Evolutionary conservation across 2,113 vertebrate genomes (phyloP), one percentile per base, ranked within the genome.

Genomic region (Gnathonemus echidnorhynchus): DNA sequence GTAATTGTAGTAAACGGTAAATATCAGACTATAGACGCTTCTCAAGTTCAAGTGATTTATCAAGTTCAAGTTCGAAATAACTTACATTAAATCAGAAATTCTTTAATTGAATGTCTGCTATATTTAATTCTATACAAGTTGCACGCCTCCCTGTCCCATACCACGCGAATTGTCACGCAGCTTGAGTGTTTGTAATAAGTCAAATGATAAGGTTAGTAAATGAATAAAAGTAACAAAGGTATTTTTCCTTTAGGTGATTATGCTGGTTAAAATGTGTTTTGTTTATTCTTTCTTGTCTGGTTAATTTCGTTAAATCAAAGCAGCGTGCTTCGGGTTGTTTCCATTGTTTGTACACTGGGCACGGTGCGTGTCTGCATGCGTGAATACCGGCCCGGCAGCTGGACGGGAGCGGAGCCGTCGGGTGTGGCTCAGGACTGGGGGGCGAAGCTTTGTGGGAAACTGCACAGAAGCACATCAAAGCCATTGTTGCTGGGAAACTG

Each of bases 351-450:
- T 39, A 19, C 15, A 80, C 74, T 80, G 74, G 35, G 35, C 70
- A 77, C 19, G 13, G 11, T 39, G 70, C 1, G 11, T 35, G 66
- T 5, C 66, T 74, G 2, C 66, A 3, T 35, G 66, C n/a, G n/a
- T 77, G 31, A 77, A 77, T 39, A n/a, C 58, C 21, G 31, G 10
- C 39, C 42, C 35, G 19, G 13, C 42, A 17, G 42, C 42, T 5
- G 6, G 3, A 48, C n/a, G 7, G 39, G 83, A 85, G 17, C 24
- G 19, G 53, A 48, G 77, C 15, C 2, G n/a, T 21, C 19, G 83
- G 83, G 83, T 85, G 83, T 46, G 83, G 83, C 11, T 48, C 83
- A 84, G 83, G 74, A 39, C 74, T 80, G 74, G 74, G 74, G 74
- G 74, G 74, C 74, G 31, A 85, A 46, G 17, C 83, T 85, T 85